Evolutionary conservation across 2,888 invertebrate genomes (phyloP).

Genomic region (Stenoptilia bipunctidactyla): DNA sequence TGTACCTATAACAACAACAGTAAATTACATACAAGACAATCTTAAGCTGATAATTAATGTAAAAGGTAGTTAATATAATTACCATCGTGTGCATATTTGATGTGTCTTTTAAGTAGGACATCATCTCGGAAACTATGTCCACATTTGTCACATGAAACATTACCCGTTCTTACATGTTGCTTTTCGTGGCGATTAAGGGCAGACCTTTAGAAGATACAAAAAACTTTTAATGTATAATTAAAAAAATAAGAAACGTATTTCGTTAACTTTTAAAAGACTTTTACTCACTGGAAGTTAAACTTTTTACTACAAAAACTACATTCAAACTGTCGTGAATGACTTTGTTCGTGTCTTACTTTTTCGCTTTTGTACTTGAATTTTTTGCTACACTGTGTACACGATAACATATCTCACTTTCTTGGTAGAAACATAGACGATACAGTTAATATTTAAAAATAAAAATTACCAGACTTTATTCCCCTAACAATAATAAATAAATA

Average conservation of each 20-base stretch:
- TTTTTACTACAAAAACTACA: conserved; percentile 54
- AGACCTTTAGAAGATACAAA: conserved; percentile 29
- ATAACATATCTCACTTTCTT: conserved; percentile 4
- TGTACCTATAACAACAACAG: conserved; percentile 34
- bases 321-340: conserved; percentile 45
- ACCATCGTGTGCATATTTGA: conserved; percentile 61
- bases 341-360: conserved; percentile 48
- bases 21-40: conserved; percentile 1
- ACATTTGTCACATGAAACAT: conserved; percentile 42
- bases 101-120: conserved; percentile 43
- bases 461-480: too few relatives aligned
- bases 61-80: conserved; percentile 2
- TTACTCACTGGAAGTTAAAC: conserved; percentile 58
- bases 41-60: neutral
- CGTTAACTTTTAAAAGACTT: too few relatives aligned
- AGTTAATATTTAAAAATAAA: too few relatives aligned
- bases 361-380: conserved; percentile 55
- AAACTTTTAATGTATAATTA: neutral
- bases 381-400: conserved; percentile 42
- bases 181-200: conserved; percentile 52
- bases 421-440: too few relatives aligned
- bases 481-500: too few relatives aligned
- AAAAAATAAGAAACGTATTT: too few relatives aligned
- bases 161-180: conserved; percentile 47
- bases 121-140: conserved; percentile 46